Evolutionary conservation across 1,140 invertebrate species (phyloP), one percentile per base, ranked within the genome.

Genomic region (Ectropis grisescens): DNA sequence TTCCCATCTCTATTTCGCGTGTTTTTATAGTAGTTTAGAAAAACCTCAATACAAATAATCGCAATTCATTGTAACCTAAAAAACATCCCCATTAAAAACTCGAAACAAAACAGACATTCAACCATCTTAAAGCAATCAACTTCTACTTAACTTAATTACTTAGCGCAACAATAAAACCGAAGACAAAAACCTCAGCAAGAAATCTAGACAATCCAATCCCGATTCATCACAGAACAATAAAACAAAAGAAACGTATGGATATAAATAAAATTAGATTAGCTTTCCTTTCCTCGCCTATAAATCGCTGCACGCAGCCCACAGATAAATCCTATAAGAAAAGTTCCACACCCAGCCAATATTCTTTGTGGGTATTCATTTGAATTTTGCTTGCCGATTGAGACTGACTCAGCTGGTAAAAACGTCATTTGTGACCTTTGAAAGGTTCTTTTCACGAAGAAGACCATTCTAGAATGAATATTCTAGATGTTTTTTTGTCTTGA

Each of bases 271-370:
- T 5, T 22, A 22, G 9, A 22, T 22, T 22, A 5, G 4, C 4
- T 9, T 22, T 22, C 9, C 4, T 22, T 5, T 22, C 19, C 9
- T 29, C 19, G 36, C 16, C 26, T 38, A 45, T 41, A 51, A 56
- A 46, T 46, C 41, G 47, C 30, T 38, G 37, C 37, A 41, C 31
- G 44, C 51, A 43, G 47, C 31, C 41, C 19, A 49, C 41, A 47
- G 47, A 61, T 67, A 59, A 58, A 61, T 50, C 38, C 50, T 35
- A 59, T 62, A 65, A 62, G 47, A n/a, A n/a, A n/a, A n/a, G n/a
- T n/a, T n/a, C n/a, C n/a, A n/a, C n/a, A n/a, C n/a, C n/a, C n/a
- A n/a, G n/a, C n/a, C n/a, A n/a, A n/a, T n/a, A n/a, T n/a, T n/a
- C n/a, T n/a, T n/a, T n/a, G n/a, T n/a, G n/a, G n/a, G n/a, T n/a